These are phyloP conservation scores for Phortica magna DNA, from an alignment of 2,888 invertebrate genomes.

Conservation along the genomic window DNA sequence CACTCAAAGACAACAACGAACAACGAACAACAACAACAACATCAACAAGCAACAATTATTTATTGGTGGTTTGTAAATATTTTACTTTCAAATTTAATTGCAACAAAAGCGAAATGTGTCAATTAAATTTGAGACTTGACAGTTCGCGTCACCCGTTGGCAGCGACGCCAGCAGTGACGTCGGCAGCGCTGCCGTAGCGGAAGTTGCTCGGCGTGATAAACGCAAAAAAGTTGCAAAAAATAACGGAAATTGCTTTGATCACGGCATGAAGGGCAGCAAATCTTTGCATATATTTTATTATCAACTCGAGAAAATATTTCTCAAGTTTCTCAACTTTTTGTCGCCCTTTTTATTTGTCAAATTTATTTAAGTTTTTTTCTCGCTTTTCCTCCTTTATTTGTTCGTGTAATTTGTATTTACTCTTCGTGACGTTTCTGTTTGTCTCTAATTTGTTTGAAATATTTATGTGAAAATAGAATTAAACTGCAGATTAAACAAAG, in stretches of 20 bases:
- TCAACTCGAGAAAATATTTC: neutral
- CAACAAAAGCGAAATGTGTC: conserved; percentile 62
- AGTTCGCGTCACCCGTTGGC: conserved; percentile 29
- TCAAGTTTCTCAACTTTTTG: conserved; percentile 1
- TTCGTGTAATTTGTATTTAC: conserved; percentile 36
- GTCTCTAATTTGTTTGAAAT: conserved; percentile 64
- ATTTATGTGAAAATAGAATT: conserved; percentile 74
- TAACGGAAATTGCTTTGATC: neutral
- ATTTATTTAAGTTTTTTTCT: neutral
- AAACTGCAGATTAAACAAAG: conserved; percentile 75
- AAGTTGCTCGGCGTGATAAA: neutral
- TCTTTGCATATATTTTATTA: neutral
- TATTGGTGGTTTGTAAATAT: conserved; percentile 33
- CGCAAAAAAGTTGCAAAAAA: neutral
- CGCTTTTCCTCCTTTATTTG: conserved; percentile 28
- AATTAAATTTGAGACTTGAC: conserved; percentile 70
- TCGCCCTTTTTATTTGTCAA: neutral
- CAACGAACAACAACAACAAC: conserved; percentile 27
- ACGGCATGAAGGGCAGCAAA: neutral
- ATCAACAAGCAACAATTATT: conserved; percentile 45
- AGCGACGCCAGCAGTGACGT: neutral
- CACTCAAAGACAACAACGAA: conserved; percentile 30
- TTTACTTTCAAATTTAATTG: conserved; percentile 45
- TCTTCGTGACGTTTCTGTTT: conserved; percentile 39
- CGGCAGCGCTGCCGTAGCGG: neutral